Evolutionary conservation across 2,888 invertebrate species (phyloP).

Genomic region (Epistrophe eligans): DNA sequence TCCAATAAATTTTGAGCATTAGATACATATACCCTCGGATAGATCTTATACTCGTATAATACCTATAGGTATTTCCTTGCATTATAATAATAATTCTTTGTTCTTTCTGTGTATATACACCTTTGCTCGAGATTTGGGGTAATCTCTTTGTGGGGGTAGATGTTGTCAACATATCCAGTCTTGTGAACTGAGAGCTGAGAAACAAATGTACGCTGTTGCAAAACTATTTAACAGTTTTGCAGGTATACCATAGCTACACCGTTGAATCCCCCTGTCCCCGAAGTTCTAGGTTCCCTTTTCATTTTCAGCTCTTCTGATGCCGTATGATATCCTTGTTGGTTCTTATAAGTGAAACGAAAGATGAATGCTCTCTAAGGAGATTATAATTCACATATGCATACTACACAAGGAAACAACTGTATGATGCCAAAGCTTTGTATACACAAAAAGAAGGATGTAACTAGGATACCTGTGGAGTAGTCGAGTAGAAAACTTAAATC

Average conservation of each 20-base stretch:
- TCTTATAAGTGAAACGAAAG: conserved; percentile 51
- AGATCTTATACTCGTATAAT: too few species aligned
- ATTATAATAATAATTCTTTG: too few species aligned
- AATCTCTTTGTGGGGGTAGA: conserved; percentile 50
- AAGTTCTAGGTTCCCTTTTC: background rate
- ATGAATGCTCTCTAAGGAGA: conserved; percentile 73
- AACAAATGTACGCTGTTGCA: conserved; percentile 31
- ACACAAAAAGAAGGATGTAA: conserved; percentile 28
- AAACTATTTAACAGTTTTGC: conserved; percentile 69
- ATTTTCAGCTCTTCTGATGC: background rate
- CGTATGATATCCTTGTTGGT: conserved; percentile 32
- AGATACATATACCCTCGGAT: background rate
- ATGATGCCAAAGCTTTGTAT: conserved; percentile 35
- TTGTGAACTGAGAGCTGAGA: background rate
- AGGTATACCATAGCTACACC: conserved; percentile 45
- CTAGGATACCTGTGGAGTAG: conserved; percentile 67
- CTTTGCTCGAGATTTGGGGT: conserved; percentile 49
- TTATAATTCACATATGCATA: conserved; percentile 73
- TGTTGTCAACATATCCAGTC: conserved; percentile 52
- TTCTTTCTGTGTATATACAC: background rate
- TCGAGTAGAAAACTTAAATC: conserved; percentile 70
- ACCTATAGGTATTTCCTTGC: too few species aligned
- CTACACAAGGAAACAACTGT: conserved; percentile 56
- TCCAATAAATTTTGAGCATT: conserved; percentile 41
- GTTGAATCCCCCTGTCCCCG: background rate